Conservation (phyloP, 2,797 vertebrate genomes). For the Cossypha niveicapilla region DNA sequence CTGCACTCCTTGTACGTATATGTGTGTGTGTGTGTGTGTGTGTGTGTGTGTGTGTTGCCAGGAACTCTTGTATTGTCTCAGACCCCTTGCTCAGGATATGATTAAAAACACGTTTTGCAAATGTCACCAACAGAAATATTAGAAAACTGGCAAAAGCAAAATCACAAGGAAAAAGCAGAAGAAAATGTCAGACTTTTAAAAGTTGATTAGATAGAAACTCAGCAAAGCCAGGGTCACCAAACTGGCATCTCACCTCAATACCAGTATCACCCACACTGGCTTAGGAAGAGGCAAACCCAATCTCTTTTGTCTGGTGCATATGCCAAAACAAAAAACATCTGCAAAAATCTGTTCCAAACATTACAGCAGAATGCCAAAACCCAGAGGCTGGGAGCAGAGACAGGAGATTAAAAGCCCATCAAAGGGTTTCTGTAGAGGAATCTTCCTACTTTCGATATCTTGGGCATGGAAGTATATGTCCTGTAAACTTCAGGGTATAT, state of each 20-base stretch:
- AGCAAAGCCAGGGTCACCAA: neutral
- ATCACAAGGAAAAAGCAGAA: neutral
- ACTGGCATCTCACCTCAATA: neutral
- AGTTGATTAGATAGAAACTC: neutral
- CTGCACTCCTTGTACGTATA: neutral
- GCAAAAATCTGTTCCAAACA: neutral
- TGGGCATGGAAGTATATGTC: neutral
- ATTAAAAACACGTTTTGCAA: neutral
- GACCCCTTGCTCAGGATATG: neutral
- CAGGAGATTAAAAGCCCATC: neutral
- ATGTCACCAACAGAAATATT: neutral
- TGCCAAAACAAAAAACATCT: neutral
- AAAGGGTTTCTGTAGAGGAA: neutral
- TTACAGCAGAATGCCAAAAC: neutral
- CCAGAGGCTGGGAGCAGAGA: neutral
- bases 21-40: fast-evolving
- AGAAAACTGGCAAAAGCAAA: neutral
- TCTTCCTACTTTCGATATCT: neutral
- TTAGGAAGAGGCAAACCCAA: neutral
- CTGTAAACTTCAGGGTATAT: neutral
- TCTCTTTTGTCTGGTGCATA: neutral
- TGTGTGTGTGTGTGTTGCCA: neutral
- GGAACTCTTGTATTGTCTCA: neutral
- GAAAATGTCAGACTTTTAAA: neutral
- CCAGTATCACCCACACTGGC: neutral